Evolutionary conservation across 2,113 vertebrate species (phyloP).

Genomic region (Forbesichthys papilliferus): DNA sequence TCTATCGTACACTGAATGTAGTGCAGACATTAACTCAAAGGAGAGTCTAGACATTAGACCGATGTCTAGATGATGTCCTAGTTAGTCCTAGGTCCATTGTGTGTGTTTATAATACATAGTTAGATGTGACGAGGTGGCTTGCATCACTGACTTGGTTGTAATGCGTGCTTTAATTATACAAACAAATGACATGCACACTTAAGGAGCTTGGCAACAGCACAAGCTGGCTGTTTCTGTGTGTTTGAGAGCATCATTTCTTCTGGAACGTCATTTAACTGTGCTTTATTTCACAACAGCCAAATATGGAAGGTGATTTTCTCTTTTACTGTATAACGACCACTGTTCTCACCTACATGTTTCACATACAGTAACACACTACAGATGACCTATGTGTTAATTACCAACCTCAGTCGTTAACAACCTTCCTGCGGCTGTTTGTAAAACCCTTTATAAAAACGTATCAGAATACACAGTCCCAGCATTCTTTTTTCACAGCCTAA

Average conservation of each 20-base stretch:
- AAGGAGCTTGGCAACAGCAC: conserved; percentile 9
- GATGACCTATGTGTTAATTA: too few relatives aligned
- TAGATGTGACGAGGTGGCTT: conserved; percentile 36
- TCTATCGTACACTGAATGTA: too few relatives aligned
- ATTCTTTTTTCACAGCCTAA: too few relatives aligned
- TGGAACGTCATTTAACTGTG: conserved; percentile 52
- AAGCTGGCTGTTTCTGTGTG: conserved; percentile 35
- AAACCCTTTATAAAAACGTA: too few relatives aligned
- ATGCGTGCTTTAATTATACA: conserved; percentile 35
- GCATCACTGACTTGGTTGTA: conserved; percentile 44
- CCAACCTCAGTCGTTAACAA: too few relatives aligned
- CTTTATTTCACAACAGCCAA: conserved; percentile 60
- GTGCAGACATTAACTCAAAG: too few relatives aligned
- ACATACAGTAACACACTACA: not conserved
- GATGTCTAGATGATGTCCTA: not conserved
- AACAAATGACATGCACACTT: conserved; percentile 14
- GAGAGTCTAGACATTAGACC: not conserved
- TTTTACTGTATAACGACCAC: not conserved
- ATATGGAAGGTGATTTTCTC: conserved; percentile 18
- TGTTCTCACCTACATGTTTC: conserved; percentile 6
- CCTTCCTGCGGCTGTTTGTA: too few relatives aligned
- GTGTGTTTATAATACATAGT: conserved; percentile 16
- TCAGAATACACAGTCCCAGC: too few relatives aligned
- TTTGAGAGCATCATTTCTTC: conserved; percentile 46
- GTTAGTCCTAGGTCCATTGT: not conserved